Evolutionary conservation across 2,888 invertebrate genomes (phyloP).

Genomic region (Alsophila aescularia): DNA sequence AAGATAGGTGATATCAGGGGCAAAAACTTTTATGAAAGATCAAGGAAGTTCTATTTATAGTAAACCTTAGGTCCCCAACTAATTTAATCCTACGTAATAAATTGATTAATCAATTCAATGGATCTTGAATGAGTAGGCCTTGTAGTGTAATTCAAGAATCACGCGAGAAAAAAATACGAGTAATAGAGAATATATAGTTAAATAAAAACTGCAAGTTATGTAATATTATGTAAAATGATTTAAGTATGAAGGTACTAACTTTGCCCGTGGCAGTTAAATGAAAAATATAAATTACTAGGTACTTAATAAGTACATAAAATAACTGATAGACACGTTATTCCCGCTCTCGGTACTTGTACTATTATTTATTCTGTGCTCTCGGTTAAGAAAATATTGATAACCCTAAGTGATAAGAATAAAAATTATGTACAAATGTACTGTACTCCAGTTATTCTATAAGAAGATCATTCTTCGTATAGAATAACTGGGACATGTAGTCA

Average conservation of each 20-base stretch:
- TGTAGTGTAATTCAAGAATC: background rate
- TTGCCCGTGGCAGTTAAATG: too few species aligned
- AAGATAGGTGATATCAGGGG: too few species aligned
- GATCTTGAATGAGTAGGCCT: background rate
- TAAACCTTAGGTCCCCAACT: background rate
- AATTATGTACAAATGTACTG: too few species aligned
- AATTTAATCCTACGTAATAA: background rate
- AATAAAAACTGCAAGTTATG: background rate
- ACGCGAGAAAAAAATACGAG: background rate
- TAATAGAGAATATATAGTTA: background rate
- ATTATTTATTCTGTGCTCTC: too few species aligned
- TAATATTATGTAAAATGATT: background rate
- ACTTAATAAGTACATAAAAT: background rate
- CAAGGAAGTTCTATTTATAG: background rate
- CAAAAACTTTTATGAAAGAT: background rate
- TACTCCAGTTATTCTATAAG: too few species aligned
- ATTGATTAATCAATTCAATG: background rate
- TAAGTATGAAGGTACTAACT: too few species aligned
- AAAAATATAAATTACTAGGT: background rate
- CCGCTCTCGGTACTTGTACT: too few species aligned
- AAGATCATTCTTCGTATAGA: too few species aligned
- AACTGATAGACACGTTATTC: background rate
- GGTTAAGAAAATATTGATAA: background rate
- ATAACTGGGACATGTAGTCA: background rate
- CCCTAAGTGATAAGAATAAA: background rate